Conservation (phyloP, 2,888 invertebrate genomes). For the Tolmerus cingulatus region DNA sequence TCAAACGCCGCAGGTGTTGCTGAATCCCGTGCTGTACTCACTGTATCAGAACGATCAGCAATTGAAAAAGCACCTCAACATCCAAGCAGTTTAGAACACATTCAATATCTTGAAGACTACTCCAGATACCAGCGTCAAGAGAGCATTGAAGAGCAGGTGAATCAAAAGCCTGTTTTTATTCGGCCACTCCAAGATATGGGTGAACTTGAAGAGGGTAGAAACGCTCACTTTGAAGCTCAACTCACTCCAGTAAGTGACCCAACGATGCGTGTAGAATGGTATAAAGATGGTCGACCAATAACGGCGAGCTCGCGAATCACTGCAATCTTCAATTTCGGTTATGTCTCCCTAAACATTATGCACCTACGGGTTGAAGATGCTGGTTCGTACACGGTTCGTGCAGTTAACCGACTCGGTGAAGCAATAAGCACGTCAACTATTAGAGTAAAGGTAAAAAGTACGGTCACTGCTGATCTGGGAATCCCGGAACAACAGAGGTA, state of each 20-base stretch:
- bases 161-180: constrained; percentile 87
- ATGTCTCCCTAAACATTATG: constrained; percentile 97
- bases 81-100: constrained; percentile 89
- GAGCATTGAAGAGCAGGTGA: constrained; percentile 80
- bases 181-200: constrained; percentile 86
- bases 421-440: constrained; percentile 85
- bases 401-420: constrained; percentile 90
- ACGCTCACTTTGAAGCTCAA: constrained; percentile 93
- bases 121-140: constrained; percentile 86
- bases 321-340: constrained; percentile 98
- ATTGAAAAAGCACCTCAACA: constrained; percentile 90
- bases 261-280: constrained; percentile 94
- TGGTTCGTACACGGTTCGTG: constrained; percentile 91
- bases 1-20: constrained; percentile 86
- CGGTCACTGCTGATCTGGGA: constrained; percentile 86
- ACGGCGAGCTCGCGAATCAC: constrained; percentile 97
- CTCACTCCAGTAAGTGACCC: constrained; percentile 91
- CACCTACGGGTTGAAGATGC: constrained; percentile 98
- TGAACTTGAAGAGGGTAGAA: constrained; percentile 87
- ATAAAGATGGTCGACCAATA: constrained; percentile 92
- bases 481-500: constrained; percentile 90
- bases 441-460: constrained; percentile 78
- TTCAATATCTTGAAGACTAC: constrained; percentile 89
- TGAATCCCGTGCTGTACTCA: constrained; percentile 82
- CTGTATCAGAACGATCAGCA: constrained; percentile 80